Evolutionary conservation across 2,888 invertebrate species (phyloP).

Genomic region (Argyresthia albistria): DNA sequence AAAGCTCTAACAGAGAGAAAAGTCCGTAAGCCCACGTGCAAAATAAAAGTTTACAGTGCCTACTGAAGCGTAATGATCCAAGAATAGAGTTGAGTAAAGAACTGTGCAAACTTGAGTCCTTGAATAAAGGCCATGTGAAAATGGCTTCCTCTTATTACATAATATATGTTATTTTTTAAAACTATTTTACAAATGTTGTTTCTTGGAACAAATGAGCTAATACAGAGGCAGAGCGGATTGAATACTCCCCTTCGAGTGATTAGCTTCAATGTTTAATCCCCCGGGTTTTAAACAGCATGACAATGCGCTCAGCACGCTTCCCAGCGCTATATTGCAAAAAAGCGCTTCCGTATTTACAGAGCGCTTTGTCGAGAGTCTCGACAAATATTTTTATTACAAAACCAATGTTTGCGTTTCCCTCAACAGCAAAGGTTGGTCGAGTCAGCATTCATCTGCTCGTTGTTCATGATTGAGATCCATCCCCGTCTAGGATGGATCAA

Average conservation of each 20-base stretch:
- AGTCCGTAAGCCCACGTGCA: no score
- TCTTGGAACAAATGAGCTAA: neutral
- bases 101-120: no score
- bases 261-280: slow-evolving; percentile 57
- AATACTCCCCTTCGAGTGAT: slow-evolving; percentile 41
- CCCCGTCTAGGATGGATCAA: neutral
- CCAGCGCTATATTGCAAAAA: slow-evolving; percentile 40
- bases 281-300: slow-evolving; percentile 56
- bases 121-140: no score
- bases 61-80: no score
- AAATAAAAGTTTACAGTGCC: no score
- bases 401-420: slow-evolving; percentile 63
- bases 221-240: slow-evolving; percentile 20
- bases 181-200: neutral
- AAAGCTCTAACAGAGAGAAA: no score
- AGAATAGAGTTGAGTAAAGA: no score
- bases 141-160: no score
- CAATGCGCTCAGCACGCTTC: slow-evolving; percentile 47
- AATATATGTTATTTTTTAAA: no score
- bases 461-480: slow-evolving; percentile 41
- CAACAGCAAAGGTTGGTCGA: slow-evolving; percentile 55
- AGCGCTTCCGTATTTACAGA: slow-evolving; percentile 40
- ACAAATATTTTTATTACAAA: slow-evolving; percentile 69
- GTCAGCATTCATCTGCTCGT: slow-evolving; percentile 42
- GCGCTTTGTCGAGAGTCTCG: slow-evolving; percentile 35